phyloP scores from a whole-genome alignment of 1,140 invertebrate genomes.

The Paralvinella palmiformis region DNA sequence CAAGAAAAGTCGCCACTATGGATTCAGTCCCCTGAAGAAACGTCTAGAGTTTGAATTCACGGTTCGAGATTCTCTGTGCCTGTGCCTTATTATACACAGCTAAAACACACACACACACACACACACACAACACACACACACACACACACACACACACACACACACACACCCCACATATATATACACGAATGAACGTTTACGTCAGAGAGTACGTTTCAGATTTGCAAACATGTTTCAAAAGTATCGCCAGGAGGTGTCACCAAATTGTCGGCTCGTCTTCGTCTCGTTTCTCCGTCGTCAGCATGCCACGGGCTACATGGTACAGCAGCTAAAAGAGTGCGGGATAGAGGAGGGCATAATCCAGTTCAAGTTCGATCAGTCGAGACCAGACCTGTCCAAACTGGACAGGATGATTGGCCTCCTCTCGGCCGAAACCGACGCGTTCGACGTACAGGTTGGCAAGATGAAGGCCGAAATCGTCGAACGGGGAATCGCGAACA shows the following conservation, averaged over 20 bases:
- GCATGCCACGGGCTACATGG: slow-evolving; percentile 18
- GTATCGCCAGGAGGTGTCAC: slow-evolving; percentile 6
- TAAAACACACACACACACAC: too few species aligned
- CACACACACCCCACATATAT: too few species aligned
- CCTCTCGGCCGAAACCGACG: neutral
- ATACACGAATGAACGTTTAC: neutral
- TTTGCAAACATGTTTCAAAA: neutral
- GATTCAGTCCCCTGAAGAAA: too few species aligned
- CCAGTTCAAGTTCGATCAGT: neutral
- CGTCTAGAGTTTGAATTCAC: too few species aligned
- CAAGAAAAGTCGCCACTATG: too few species aligned
- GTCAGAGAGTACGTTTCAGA: neutral
- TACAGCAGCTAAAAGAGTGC: neutral
- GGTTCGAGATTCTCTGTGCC: too few species aligned
- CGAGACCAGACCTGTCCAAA: neutral
- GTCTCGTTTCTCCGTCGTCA: slow-evolving; percentile 43
- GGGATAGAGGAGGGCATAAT: neutral
- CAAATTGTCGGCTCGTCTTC: slow-evolving; percentile 35
- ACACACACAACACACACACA: too few species aligned
- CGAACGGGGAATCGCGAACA: too few species aligned
- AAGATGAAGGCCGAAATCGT: neutral
- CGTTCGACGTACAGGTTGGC: neutral
- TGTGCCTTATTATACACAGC: too few species aligned
- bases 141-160: too few species aligned
- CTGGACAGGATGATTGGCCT: neutral